Evolutionary conservation across 2,888 invertebrate species (phyloP).

Genomic region (Drosophila leonis): DNA sequence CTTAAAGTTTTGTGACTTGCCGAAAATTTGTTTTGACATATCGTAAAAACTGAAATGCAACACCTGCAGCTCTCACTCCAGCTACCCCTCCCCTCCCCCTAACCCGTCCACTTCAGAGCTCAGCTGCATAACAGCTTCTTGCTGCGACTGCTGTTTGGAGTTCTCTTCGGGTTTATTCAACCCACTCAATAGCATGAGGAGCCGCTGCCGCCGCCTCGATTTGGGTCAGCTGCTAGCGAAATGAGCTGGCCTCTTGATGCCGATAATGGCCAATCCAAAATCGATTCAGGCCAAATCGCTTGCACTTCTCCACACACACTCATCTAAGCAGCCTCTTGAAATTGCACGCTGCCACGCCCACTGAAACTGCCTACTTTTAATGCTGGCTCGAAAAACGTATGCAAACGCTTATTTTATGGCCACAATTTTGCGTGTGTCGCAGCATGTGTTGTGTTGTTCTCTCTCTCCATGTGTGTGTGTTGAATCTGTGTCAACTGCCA

Average conservation of each 20-base stretch:
- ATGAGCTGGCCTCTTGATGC: slow-evolving; percentile 23
- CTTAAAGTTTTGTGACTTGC: slow-evolving; percentile 12
- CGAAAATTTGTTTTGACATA: slow-evolving; percentile 9
- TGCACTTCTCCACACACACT: slow-evolving; percentile 49
- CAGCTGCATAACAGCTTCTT: not conserved
- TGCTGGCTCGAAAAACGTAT: slow-evolving; percentile 65
- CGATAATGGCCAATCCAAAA: slow-evolving; percentile 74
- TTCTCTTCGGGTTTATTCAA: slow-evolving; percentile 16
- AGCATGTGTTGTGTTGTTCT: slow-evolving; percentile 12
- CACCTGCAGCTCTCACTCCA: not conserved
- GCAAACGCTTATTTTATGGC: slow-evolving; percentile 70
- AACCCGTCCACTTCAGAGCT: not conserved
- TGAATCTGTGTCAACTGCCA: slow-evolving; percentile 73
- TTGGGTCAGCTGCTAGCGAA: slow-evolving; percentile 33
- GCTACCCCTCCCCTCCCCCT: too few relatives aligned
- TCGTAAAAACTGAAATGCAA: not conserved
- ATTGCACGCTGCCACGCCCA: slow-evolving; percentile 14
- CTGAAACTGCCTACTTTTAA: slow-evolving; percentile 43
- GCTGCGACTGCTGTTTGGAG: slow-evolving; percentile 1
- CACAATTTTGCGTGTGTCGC: slow-evolving; percentile 59
- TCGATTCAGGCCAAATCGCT: slow-evolving; percentile 73
- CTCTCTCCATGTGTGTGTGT: slow-evolving; percentile 23
- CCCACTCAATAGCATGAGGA: slow-evolving; percentile 19
- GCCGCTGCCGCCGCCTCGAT: slow-evolving; percentile 11
- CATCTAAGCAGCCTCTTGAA: slow-evolving; percentile 62